Evolutionary conservation across 1,140 invertebrate genomes (phyloP).

Genomic region (Zaprionus lachaisei): DNA sequence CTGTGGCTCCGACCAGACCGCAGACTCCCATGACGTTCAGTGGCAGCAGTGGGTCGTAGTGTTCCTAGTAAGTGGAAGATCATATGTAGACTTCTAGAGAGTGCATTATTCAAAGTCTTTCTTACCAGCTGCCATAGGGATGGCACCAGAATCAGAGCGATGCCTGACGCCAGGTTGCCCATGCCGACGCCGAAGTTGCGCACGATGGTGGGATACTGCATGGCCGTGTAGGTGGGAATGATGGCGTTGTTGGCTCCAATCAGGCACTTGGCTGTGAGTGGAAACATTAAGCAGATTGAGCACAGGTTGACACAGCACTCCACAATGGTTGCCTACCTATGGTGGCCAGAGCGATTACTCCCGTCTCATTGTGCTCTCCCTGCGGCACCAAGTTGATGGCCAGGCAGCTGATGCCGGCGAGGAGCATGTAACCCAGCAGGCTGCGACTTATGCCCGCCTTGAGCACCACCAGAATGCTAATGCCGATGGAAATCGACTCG

Average conservation of each 20-base stretch:
- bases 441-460: slow-evolving; percentile 88
- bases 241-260: slow-evolving; percentile 89
- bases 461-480: slow-evolving; percentile 89
- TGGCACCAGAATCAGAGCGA: slow-evolving; percentile 89
- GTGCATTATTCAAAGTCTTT: background rate
- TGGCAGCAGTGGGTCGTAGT: slow-evolving; percentile 86
- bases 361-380: slow-evolving; percentile 80
- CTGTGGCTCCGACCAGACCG: slow-evolving; percentile 87
- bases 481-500: slow-evolving; percentile 88
- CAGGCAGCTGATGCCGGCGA: slow-evolving; percentile 88
- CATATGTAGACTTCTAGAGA: background rate
- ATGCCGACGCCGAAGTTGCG: slow-evolving; percentile 90
- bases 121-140: slow-evolving; percentile 89
- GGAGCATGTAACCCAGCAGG: slow-evolving; percentile 87
- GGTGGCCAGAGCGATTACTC: slow-evolving; percentile 86
- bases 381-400: slow-evolving; percentile 86
- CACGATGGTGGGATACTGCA: slow-evolving; percentile 90
- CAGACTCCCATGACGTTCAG: slow-evolving; percentile 87
- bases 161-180: slow-evolving; percentile 89
- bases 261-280: slow-evolving; percentile 86
- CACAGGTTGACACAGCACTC: too few relatives aligned
- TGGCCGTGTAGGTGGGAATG: slow-evolving; percentile 89
- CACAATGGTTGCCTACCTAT: slow-evolving; percentile 72
- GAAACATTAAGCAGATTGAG: background rate
- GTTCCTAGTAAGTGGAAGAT: slow-evolving; percentile 56